Evolutionary conservation across 2,888 invertebrate genomes (phyloP).

Genomic region (Euplexia lucipara): DNA sequence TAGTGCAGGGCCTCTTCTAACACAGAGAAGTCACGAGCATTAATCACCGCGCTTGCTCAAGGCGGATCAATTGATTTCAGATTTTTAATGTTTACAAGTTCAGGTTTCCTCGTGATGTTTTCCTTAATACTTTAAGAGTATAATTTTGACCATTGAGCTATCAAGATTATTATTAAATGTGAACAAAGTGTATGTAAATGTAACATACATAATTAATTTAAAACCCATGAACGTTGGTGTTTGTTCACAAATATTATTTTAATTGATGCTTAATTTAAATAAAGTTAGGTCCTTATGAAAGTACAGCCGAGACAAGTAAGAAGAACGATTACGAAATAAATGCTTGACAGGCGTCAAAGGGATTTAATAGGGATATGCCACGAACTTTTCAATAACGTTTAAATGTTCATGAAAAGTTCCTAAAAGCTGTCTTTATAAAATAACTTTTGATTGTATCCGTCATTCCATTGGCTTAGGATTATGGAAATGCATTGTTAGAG

Average conservation of each 20-base stretch:
- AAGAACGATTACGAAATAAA: conserved; percentile 22
- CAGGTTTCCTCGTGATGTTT: too few relatives aligned
- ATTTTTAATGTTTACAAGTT: too few relatives aligned
- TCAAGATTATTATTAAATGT: background rate
- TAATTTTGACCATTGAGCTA: too few relatives aligned
- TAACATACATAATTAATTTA: background rate
- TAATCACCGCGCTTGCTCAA: too few relatives aligned
- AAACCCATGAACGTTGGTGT: background rate
- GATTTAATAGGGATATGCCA: conserved; percentile 25
- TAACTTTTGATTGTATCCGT: conserved; percentile 12
- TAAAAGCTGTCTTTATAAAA: conserved; percentile 23
- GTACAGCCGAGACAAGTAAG: background rate
- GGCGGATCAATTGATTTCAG: too few relatives aligned
- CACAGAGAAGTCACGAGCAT: too few relatives aligned
- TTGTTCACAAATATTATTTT: background rate
- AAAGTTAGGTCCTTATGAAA: background rate
- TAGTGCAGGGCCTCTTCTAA: too few relatives aligned
- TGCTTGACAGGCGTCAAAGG: conserved; percentile 26
- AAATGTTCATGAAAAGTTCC: conserved; percentile 31
- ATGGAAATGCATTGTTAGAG: background rate
- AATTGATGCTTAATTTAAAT: background rate
- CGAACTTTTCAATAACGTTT: conserved; percentile 47
- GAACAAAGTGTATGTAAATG: background rate
- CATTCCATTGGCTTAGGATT: background rate
- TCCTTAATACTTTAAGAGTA: too few relatives aligned